Base-by-base conservation (phyloP, 2,797 vertebrate species). In the Ataeniobius toweri region DNA sequence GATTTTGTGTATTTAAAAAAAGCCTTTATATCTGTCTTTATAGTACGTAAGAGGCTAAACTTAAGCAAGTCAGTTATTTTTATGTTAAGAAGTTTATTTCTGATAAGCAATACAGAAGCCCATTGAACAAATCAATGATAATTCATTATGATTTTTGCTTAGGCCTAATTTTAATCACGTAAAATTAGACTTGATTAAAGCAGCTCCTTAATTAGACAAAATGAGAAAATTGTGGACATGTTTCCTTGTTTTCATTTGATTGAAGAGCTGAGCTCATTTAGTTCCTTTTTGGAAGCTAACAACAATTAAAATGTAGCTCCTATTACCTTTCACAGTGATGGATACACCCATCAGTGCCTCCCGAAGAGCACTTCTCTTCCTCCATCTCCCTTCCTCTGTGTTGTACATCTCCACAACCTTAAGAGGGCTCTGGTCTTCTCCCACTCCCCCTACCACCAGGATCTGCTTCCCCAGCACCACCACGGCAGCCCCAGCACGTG, bases 301-400 rank as follows among this genome's bases (percentile, higher is more conserved):
- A 26, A 13, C 24, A 46, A 61, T 71, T 16, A 7, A 44, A 22
- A 28, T 48, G 53, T 24, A 39, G 28, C 36, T 2, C 24, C 61
- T 73, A 91, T 89, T 94, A 96, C 98, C 98, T 98, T 97, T 99
- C 39, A 97, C 96, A 0, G 95, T 96, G 89, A 99, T 94, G 0
- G 97, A 96, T 75, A 99, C 93, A 56, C 98, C 98, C 98, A 99
- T 99, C 80, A 98, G 93, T 0, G 97, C 96, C 85, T 99, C 98
- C 0, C 97, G 94, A 61, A 99, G 95, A 0, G 95, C 91, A 58
- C 95, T 97, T 89, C 97, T 97, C 94, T 97, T 98, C 94, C 96
- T 98, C 98, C 98, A 99, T 91, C 95, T 96, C 68, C 98, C 97
- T 78, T 99, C 98, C 0, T 99, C 98, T 2, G 96, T 95, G 93